Evolutionary conservation across 2,888 invertebrate genomes (phyloP), one percentile per base, ranked within the genome.

Genomic region (Palloptera scutellata): DNA sequence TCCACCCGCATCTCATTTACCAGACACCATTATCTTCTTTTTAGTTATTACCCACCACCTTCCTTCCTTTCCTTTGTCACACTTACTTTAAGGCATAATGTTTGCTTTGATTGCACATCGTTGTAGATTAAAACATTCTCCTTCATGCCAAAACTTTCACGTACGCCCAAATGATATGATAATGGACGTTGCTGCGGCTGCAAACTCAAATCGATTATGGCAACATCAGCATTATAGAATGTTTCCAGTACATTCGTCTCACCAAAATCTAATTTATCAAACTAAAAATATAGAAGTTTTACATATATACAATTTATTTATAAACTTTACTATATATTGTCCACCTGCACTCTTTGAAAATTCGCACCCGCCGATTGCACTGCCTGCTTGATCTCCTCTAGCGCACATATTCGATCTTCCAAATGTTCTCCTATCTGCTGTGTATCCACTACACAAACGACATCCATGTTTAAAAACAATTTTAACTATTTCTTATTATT

Each of bases 181-280:
- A 99, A 87, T 0, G 97, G 92, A 74, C 96, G 95, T 84, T 97
- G 97, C 85, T 99, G 98, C 40, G 93, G 86, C 77, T 93, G 92
- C 63, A 97, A 87, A 45, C 96, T 96, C 75, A 98, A 88, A 85
- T 99, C 99, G 54, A 98, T 96, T 52, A 99, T 89, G 0, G 96
- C 97, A 57, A 98, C 96, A 85, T 99, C 98, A 0, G 99, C 98
- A 89, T 97, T 97, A 86, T 98, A 98, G 86, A 99, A 98, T 74
- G 91, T 92, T 83, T 98, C 97, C 78, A 98, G 86, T 0, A 95
- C 95, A 84, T 94, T 95, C 13, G 96, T 93, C 86, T 98, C 98
- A 0, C 98, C 98, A 86, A 97, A 98, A 86, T 99, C 98, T 74
- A 98, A 87, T 84, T 96, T 96, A 83, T 98, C 96, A 88, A 97